Base-by-base conservation (phyloP, 2,113 vertebrate species). In the Pachyramphus minor region DNA sequence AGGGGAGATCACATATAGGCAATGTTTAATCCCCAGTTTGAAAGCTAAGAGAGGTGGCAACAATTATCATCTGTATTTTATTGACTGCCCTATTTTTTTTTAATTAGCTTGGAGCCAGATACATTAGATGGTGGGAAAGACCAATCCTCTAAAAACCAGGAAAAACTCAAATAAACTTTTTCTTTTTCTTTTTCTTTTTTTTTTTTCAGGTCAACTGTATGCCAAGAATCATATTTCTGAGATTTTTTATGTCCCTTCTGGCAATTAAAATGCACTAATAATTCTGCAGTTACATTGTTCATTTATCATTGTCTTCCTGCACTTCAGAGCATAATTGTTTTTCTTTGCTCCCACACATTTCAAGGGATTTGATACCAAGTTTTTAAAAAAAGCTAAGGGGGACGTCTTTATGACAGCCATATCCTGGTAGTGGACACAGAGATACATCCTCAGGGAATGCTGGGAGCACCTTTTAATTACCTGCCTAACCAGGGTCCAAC, bases 381-480 rank as follows among this genome's bases (percentile, higher is more conserved):
- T 79, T 63, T 31, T 6, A 2, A 30, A 59, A 77, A 92, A 66
- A 10, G 11, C 5, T 22, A 20, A 7, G 3, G 3, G 14, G 16
- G 42, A 12, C 33, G 67, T 5, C 42, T 33, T 93, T 89, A 52
- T 72, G 77, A 81, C 77, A 87, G 37, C 13, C 18, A 47, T 68
- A 91, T 44, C 20, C 30, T 74, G n/a, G 44, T 73, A 83, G 87
- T 8, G 14, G 50, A 73, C 21, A n/a, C 0, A 55, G 4, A 59
- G 18, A 45, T 2, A 0, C 12, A 69, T 83, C 68, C 67, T 85
- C 14, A 37, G 67, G 71, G 81, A 85, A 37, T 77, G 11, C 63
- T 88, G 62, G 49, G 16, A 88, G 19, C 9, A 90, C 50, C 24
- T 90, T 83, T 93, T 94, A 90, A 80, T 93, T 91, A 83, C 66